Conservation (phyloP, 2,797 vertebrate genomes). For the Gallirallus australis region DNA sequence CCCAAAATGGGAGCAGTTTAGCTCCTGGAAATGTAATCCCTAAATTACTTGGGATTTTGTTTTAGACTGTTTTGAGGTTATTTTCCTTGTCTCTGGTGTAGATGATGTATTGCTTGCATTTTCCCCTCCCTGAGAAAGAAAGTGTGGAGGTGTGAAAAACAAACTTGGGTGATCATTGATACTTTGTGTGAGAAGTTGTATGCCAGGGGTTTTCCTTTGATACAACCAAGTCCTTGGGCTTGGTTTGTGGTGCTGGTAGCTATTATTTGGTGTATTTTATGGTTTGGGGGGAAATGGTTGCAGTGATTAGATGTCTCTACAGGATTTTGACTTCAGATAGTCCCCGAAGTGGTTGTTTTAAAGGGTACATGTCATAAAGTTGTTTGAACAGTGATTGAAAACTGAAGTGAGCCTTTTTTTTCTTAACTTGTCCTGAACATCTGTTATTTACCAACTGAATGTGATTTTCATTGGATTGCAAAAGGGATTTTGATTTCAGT, state of each 20-base stretch:
- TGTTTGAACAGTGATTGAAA: background rate
- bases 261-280: background rate
- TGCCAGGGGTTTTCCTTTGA: background rate
- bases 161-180: background rate
- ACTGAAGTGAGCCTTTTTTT: background rate
- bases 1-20: background rate
- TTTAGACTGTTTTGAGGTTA: no score
- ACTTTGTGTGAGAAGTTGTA: background rate
- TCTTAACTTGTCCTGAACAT: background rate
- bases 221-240: fast-evolving
- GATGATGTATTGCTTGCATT: background rate
- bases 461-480: background rate
- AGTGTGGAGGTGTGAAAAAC: background rate
- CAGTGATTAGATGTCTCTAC: background rate
- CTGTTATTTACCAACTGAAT: background rate
- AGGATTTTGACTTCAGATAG: background rate
- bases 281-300: background rate
- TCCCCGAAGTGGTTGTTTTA: background rate
- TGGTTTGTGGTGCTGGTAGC: fast-evolving
- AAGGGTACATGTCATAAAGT: background rate
- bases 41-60: background rate
- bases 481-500: background rate
- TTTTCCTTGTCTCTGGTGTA: background rate
- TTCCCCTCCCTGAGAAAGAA: background rate
- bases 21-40: background rate